Percentiles rank a stretch among this genome's conserved stretches.
These are phyloP conservation scores for Lepus oiostolus DNA, from an alignment of 2,797 vertebrate genomes.

Conservation along the genomic window DNA sequence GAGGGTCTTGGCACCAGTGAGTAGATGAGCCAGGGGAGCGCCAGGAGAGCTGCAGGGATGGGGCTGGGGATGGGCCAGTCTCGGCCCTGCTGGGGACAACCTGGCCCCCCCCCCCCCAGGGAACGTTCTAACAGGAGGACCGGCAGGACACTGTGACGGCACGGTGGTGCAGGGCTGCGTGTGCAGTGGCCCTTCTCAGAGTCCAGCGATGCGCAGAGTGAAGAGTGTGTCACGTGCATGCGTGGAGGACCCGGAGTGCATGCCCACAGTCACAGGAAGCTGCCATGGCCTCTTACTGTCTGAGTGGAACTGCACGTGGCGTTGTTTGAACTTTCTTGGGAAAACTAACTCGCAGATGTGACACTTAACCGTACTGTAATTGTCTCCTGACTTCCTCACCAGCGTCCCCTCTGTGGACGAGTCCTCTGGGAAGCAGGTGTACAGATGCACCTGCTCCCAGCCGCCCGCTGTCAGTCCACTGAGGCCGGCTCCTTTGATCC, in stretches of 20 bases:
- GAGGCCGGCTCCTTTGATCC: slow-evolving; percentile 84
- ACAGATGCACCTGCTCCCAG: slow-evolving; percentile 91
- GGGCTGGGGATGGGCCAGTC: fast-evolving
- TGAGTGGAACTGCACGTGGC: slow-evolving; percentile 54
- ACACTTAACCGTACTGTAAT: slow-evolving; percentile 61
- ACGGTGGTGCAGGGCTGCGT: not conserved
- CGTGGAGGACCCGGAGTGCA: not conserved
- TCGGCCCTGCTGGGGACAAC: not conserved
- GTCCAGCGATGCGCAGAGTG: slow-evolving; percentile 48
- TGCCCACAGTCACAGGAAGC: fast-evolving
- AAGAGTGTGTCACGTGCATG: slow-evolving; percentile 48
- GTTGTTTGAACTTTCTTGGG: slow-evolving; percentile 74
- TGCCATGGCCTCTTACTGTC: fast-evolving
- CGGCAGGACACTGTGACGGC: fast-evolving
- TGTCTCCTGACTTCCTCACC: slow-evolving; percentile 86
- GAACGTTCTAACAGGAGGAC: too few species aligned
- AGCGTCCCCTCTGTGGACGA: slow-evolving; percentile 83
- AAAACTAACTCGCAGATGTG: slow-evolving; percentile 70
- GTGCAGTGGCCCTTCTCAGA: fast-evolving
- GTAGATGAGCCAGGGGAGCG: fast-evolving
- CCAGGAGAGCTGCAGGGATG: too few species aligned
- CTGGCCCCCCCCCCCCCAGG: fast-evolving
- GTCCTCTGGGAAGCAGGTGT: slow-evolving; percentile 91
- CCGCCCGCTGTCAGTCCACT: slow-evolving; percentile 88
- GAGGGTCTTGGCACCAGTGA: not conserved